These are phyloP conservation scores for Umimayanthus chanpuru DNA, from an alignment of 92 coral and sea anemone genomes.

Conservation along the genomic window DNA sequence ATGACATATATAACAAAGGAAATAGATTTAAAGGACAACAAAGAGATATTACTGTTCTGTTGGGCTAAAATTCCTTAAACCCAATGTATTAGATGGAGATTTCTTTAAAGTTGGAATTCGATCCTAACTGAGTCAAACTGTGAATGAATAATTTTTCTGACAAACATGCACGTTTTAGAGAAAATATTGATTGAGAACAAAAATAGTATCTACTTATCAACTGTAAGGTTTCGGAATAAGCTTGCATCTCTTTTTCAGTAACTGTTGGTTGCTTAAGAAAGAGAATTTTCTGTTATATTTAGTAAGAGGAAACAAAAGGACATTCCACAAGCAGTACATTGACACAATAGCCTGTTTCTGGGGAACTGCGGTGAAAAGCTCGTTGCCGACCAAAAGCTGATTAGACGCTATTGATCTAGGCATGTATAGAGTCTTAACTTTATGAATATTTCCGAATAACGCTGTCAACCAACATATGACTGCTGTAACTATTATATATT, in stretches of 20 bases:
- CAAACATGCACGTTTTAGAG: background rate
- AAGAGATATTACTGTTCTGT: background rate
- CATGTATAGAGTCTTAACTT: background rate
- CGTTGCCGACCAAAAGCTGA: background rate
- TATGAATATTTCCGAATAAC: no score
- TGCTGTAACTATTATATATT: no score
- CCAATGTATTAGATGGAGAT: background rate
- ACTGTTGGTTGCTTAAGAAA: background rate
- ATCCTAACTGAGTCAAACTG: background rate
- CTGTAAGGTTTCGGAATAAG: background rate
- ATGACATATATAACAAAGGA: background rate
- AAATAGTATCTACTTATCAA: background rate
- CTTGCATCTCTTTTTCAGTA: background rate
- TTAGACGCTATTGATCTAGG: background rate
- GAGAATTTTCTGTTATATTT: background rate
- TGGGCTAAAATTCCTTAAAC: background rate
- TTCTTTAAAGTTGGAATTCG: background rate
- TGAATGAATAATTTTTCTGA: background rate
- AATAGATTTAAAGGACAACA: background rate
- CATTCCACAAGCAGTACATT: conserved; percentile 32
- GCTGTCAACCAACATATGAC: no score
- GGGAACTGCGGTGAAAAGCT: background rate
- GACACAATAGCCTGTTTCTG: conserved; percentile 9
- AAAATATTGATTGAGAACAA: background rate
- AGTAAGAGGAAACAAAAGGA: background rate